These are phyloP conservation scores for Marisa cornuarietis DNA, from an alignment of 1,140 invertebrate species.

Conservation along the genomic window DNA sequence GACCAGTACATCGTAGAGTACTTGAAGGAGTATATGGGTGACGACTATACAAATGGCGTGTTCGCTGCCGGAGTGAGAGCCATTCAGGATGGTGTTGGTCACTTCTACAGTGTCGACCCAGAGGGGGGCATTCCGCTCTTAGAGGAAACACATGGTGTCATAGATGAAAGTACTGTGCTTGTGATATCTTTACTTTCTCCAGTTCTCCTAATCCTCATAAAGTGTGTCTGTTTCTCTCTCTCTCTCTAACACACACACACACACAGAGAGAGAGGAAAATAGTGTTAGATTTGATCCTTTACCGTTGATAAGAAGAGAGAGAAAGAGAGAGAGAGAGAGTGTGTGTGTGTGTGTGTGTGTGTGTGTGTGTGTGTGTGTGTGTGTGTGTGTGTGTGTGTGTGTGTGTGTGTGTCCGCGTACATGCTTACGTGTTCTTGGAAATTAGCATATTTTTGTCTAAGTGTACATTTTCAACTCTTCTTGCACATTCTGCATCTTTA, in stretches of 20 bases:
- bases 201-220: too few species aligned
- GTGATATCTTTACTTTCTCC: too few species aligned
- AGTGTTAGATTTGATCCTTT: too few species aligned
- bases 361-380: slow-evolving; percentile 9
- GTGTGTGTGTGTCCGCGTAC: neutral
- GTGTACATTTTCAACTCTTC: neutral
- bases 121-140: slow-evolving; percentile 11
- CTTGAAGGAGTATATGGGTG: slow-evolving; percentile 15
- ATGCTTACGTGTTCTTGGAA: neutral
- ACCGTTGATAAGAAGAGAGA: too few species aligned
- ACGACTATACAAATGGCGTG: neutral
- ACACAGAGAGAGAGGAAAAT: too few species aligned
- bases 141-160: neutral
- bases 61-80: neutral
- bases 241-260: too few species aligned
- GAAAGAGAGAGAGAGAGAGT: too few species aligned
- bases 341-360: slow-evolving; percentile 6
- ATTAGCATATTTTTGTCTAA: slow-evolving; percentile 1
- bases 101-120: neutral
- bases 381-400: slow-evolving; percentile 13
- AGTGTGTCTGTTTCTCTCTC: too few species aligned
- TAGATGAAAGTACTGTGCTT: neutral
- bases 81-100: neutral
- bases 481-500: neutral
- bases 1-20: too few species aligned